phyloP scores from a whole-genome alignment of 2,797 vertebrate species.

The Dendrocincla tyrannina region DNA sequence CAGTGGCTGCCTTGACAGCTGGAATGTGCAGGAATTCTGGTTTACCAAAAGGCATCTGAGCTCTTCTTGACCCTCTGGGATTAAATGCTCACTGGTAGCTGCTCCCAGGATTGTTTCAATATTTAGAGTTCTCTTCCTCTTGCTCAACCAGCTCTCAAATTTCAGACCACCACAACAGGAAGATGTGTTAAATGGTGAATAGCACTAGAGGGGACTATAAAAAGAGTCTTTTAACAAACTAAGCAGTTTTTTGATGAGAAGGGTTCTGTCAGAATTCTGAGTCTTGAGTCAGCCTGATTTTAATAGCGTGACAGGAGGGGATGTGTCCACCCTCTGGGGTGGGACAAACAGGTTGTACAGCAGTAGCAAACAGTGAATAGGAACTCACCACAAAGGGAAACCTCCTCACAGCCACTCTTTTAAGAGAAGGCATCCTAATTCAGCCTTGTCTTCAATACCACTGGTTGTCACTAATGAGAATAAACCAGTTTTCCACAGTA shows the following conservation, averaged over 20 bases:
- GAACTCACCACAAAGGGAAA: not conserved
- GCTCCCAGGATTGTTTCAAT: not conserved
- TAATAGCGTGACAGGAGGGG: not conserved
- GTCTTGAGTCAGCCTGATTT: not conserved
- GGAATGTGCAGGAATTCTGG: slow-evolving; percentile 29
- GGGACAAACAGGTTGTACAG: not conserved
- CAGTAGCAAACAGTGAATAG: not conserved
- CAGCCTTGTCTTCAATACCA: not conserved
- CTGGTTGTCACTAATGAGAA: not conserved
- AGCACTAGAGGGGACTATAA: not conserved
- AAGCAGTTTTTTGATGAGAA: not conserved
- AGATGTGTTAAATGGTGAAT: not conserved
- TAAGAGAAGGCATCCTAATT: not conserved
- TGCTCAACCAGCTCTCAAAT: not conserved
- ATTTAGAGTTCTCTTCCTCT: not conserved
- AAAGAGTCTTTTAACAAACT: not conserved
- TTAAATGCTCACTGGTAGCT: not conserved
- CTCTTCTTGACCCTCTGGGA: not conserved
- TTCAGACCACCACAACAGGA: not conserved
- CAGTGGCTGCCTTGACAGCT: slow-evolving; percentile 11
- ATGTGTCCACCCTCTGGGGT: not conserved
- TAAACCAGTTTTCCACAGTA: not conserved
- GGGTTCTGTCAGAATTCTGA: not conserved
- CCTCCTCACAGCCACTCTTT: not conserved
- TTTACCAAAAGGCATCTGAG: not conserved